These are phyloP conservation scores for Disparrhopalites patrizii DNA, from an alignment of 2,888 invertebrate genomes.

Conservation along the genomic window DNA sequence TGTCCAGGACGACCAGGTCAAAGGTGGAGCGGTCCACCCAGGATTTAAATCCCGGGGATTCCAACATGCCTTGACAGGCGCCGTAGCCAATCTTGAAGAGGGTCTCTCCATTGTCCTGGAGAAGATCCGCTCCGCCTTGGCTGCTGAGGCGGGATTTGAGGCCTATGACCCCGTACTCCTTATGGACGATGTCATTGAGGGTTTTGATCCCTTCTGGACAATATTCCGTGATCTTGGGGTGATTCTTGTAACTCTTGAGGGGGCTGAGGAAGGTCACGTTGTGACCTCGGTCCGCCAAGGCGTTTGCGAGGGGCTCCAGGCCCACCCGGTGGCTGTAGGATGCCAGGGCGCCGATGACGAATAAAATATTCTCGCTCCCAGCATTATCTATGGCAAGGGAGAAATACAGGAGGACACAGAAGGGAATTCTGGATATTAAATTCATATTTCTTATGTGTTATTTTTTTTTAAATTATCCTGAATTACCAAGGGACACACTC, in stretches of 20 bases:
- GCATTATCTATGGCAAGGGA: too few species aligned
- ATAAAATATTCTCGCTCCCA: background rate
- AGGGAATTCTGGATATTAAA: too few species aligned
- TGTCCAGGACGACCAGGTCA: conserved; percentile 4
- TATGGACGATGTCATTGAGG: background rate
- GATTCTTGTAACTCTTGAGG: background rate
- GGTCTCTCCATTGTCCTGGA: background rate
- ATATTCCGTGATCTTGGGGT: background rate
- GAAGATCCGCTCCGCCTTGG: background rate
- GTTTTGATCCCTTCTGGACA: background rate
- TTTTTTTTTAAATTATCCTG: too few species aligned
- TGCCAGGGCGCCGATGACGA: background rate
- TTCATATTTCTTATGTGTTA: too few species aligned
- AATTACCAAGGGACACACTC: too few species aligned
- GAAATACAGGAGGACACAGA: too few species aligned
- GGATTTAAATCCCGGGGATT: background rate
- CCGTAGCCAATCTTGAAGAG: background rate
- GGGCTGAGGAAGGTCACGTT: background rate
- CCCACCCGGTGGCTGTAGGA: background rate
- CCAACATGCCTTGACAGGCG: background rate
- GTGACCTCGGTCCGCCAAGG: background rate
- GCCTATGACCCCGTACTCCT: background rate
- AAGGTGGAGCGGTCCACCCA: background rate
- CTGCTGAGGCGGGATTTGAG: background rate
- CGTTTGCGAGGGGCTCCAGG: background rate